Percentiles rank a stretch among this genome's conserved stretches.
phyloP scores from a whole-genome alignment of 1,140 invertebrate species.

The Solenopsis fugax region DNA sequence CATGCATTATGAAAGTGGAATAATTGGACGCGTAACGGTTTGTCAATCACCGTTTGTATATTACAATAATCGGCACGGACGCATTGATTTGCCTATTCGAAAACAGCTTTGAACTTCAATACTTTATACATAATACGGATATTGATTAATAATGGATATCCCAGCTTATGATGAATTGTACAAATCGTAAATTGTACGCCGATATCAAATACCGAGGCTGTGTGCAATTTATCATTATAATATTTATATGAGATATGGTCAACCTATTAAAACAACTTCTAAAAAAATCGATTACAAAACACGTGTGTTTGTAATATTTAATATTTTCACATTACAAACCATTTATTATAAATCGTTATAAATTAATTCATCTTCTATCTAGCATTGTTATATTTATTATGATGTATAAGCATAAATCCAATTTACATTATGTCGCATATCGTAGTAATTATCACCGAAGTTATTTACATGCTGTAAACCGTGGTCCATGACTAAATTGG shows the following conservation, averaged over 20 bases:
- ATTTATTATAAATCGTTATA: too few relatives aligned
- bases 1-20: constrained; percentile 53
- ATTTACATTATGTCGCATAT: constrained; percentile 13
- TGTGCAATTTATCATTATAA: constrained; percentile 12
- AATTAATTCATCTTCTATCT: neutral
- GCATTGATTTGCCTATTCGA: constrained; percentile 55
- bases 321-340: neutral
- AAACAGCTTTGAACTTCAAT: constrained; percentile 43
- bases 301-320: neutral
- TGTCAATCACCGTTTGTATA: constrained; percentile 53
- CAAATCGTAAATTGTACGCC: too few relatives aligned
- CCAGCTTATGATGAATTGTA: constrained; percentile 19
- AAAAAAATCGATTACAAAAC: neutral
- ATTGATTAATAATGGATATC: constrained; percentile 25
- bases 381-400: neutral
- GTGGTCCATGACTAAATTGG: constrained; percentile 12
- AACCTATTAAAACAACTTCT: neutral
- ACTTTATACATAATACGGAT: constrained; percentile 40
- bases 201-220: neutral
- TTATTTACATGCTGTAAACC: neutral
- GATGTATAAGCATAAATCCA: neutral
- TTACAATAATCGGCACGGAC: constrained; percentile 33
- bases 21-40: constrained; percentile 50
- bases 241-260: neutral
- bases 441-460: constrained; percentile 31